Evolutionary conservation across 2,797 vertebrate species (phyloP).

Genomic region (Macropodus opercularis): DNA sequence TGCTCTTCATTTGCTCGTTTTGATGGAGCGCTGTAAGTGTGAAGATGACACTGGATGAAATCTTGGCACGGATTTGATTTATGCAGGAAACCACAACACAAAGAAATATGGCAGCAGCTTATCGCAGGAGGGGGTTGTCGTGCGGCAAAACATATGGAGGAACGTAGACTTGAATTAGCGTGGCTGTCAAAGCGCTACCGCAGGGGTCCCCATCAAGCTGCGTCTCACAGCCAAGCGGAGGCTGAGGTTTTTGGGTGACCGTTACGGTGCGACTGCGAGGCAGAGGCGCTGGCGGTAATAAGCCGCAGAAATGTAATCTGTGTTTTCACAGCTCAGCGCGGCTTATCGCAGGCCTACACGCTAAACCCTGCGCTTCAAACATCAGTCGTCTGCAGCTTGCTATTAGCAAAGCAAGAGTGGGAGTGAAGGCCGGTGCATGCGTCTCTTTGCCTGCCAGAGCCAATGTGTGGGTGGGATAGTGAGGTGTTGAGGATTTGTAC

Average conservation of each 20-base stretch:
- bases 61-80: constrained; percentile 40
- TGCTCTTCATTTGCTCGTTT: constrained; percentile 6
- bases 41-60: constrained; percentile 40
- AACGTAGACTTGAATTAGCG: constrained; percentile 73
- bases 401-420: constrained; percentile 62
- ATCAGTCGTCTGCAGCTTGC: constrained; percentile 66
- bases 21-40: constrained; percentile 30
- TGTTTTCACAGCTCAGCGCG: constrained; percentile 82
- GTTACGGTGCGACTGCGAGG: constrained; percentile 68
- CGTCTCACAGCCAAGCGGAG: constrained; percentile 67
- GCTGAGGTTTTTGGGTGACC: constrained; percentile 67
- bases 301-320: constrained; percentile 82
- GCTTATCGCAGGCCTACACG: constrained; percentile 80
- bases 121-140: constrained; percentile 37
- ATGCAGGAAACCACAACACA: constrained; percentile 41
- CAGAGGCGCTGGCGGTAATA: constrained; percentile 68
- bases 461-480: constrained; percentile 59
- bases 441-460: constrained; percentile 53
- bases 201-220: constrained; percentile 59
- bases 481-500: constrained; percentile 71
- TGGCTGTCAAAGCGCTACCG: constrained; percentile 72
- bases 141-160: constrained; percentile 44
- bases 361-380: constrained; percentile 75
- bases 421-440: constrained; percentile 35
- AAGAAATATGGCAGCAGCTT: constrained; percentile 49